Base-by-base conservation (phyloP, 2,888 invertebrate genomes). In the Lasioglossum lativentre region DNA sequence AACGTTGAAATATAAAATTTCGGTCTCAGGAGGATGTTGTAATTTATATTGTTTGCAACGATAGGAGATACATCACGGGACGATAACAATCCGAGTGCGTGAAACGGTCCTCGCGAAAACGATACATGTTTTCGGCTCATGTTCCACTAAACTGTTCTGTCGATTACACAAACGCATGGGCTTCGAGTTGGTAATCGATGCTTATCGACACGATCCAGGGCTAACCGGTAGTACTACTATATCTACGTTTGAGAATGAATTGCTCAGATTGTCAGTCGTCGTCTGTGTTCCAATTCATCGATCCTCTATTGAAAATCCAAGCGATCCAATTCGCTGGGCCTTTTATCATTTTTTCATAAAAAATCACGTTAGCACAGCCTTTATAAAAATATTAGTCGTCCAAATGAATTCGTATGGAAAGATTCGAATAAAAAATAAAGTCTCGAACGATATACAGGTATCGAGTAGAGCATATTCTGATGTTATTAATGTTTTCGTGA, bases 141-240 rank as follows among this genome's bases (percentile, higher is more conserved):
- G 75, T 72, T 68, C 42, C 42, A 75, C 72, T 80, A 77, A 83
- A 73, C 74, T 66, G 47, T 56, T 68, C 77, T n/a, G 77, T 80
- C 78, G 59, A 86, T 77, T 63, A 47, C 52, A 59, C 47, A 73
- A 76, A 56, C 63, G 73, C 78, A n/a, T 40, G 70, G 72, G 66
- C 52, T 56, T 75, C 40, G 66, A 80, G 42, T 86, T 56, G 56
- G 75, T 83, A 84, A 86, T 84, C 80, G 80, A 84, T 80, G 80
- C 75, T 80, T 80, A 84, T 78, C 80, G 76, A 40, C 34, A n/a
- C 30, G 80, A 76, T 85, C 74, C 77, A 30, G 66, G 38, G 75
- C 52, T 66, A 74, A 71, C 75, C 71, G 70, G 73, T 40, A 80
- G 42, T 45, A 71, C 59, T 74, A n/a, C n/a, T n/a, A n/a, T n/a